Conservation (phyloP, 2,888 invertebrate genomes). For the Pristionchus arcanus region DNA sequence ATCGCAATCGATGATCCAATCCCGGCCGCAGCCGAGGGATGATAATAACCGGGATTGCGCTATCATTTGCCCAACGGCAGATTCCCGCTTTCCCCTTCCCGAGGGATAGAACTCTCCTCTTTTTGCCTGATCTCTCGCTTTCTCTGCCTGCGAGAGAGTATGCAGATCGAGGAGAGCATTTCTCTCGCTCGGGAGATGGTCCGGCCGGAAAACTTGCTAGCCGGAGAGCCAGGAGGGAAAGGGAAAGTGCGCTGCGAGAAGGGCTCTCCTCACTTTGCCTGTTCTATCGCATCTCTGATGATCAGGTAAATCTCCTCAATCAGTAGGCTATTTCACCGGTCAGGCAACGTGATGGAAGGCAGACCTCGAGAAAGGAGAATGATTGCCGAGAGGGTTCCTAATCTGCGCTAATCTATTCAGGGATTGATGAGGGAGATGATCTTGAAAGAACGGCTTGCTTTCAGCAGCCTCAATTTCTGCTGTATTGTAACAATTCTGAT, state of each 20-base stretch:
- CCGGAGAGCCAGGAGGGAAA: not conserved
- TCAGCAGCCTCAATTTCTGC: no score
- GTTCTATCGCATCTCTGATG: no score
- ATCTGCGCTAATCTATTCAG: not conserved
- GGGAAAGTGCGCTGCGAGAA: not conserved
- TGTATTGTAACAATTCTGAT: not conserved
- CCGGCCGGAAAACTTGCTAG: constrained; percentile 21
- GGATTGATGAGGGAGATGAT: not conserved
- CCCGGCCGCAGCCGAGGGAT: not conserved
- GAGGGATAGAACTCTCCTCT: not conserved
- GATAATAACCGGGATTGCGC: constrained; percentile 44
- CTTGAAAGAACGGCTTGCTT: not conserved
- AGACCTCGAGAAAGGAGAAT: not conserved
- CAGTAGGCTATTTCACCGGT: no score
- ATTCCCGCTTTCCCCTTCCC: not conserved
- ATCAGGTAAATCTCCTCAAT: no score
- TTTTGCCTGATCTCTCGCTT: not conserved
- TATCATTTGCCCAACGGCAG: constrained; percentile 17
- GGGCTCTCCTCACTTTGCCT: no score
- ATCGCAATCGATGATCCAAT: constrained; percentile 11
- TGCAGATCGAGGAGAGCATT: not conserved
- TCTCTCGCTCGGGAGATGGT: not conserved
- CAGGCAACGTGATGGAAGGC: no score
- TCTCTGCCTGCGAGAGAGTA: not conserved
- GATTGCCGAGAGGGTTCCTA: not conserved